These are phyloP conservation scores for Lasioglossum marginatum DNA, from an alignment of 2,888 invertebrate genomes.

Conservation along the genomic window DNA sequence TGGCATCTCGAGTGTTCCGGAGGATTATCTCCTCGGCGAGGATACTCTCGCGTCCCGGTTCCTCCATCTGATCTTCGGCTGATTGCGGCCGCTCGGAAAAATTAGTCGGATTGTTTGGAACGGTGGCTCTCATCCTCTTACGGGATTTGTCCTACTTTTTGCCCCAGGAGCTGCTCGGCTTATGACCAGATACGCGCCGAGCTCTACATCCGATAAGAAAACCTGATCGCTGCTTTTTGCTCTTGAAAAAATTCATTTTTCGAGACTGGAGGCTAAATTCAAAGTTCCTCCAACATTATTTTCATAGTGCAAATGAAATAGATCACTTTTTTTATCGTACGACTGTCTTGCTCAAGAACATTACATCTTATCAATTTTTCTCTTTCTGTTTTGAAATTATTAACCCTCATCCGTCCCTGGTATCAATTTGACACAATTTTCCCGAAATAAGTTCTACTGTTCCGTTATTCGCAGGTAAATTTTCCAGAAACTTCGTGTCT, in stretches of 20 bases:
- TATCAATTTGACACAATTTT: too few species aligned
- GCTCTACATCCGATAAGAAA: conserved; percentile 1
- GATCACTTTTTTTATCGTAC: background rate
- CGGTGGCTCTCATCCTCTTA: conserved; percentile 76
- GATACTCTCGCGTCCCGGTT: conserved; percentile 59
- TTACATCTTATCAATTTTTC: background rate
- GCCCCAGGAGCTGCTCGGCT: conserved; percentile 23
- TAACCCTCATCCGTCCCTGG: too few species aligned
- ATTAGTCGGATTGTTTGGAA: conserved; percentile 79
- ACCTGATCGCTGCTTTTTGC: background rate
- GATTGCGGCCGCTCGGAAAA: conserved; percentile 71
- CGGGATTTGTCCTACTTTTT: conserved; percentile 48
- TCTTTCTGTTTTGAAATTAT: background rate
- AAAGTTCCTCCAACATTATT: background rate
- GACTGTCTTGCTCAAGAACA: background rate
- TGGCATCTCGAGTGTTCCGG: conserved; percentile 64
- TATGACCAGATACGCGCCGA: conserved; percentile 14
- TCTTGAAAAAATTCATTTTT: background rate
- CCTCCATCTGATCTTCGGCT: conserved; percentile 54
- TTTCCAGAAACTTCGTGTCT: too few species aligned
- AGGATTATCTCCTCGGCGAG: conserved; percentile 66
- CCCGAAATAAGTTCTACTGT: too few species aligned
- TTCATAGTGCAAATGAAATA: background rate
- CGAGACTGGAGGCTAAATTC: background rate
- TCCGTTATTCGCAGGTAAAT: too few species aligned